These are phyloP conservation scores for Malthinus seriepunctatus DNA, from an alignment of 2,888 invertebrate genomes.

Conservation along the genomic window DNA sequence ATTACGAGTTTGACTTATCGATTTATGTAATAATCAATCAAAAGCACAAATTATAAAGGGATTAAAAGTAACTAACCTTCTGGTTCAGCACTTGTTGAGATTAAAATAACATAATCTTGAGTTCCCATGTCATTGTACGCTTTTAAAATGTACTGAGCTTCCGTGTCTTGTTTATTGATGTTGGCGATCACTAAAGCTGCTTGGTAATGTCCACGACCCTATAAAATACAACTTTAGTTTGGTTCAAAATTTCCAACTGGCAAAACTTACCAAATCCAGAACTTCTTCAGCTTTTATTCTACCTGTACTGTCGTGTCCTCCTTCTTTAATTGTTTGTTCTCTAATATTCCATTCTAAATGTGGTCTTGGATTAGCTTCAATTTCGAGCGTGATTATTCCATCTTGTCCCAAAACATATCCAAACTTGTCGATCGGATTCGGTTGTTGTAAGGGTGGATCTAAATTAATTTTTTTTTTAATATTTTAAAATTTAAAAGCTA, in stretches of 20 bases:
- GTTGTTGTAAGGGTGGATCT: conserved; percentile 69
- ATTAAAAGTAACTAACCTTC: conserved; percentile 53
- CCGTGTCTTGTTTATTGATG: conserved; percentile 76
- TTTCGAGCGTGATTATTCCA: conserved; percentile 73
- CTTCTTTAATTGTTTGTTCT: conserved; percentile 59
- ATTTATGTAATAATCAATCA: background rate
- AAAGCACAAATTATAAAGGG: no score
- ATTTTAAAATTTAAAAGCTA: background rate
- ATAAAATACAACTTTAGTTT: conserved; percentile 21
- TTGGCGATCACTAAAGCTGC: conserved; percentile 68
- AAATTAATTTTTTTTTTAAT: conserved; percentile 21
- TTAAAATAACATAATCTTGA: conserved; percentile 65
- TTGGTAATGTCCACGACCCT: conserved; percentile 72
- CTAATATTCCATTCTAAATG: conserved; percentile 70
- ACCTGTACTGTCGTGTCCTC: conserved; percentile 55
- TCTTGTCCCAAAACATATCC: conserved; percentile 73
- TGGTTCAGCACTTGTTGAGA: conserved; percentile 68
- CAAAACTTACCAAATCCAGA: conserved; percentile 53
- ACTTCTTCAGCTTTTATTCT: conserved; percentile 57
- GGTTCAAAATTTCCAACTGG: no score
- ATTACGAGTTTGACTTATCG: no score
- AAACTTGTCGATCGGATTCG: conserved; percentile 67
- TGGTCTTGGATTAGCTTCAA: conserved; percentile 74
- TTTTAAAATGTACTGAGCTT: conserved; percentile 67
- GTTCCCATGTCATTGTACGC: conserved; percentile 72